Evolutionary conservation across 2,113 vertebrate species (phyloP), one percentile per base, ranked within the genome.

Genomic region (Laticauda colubrina): DNA sequence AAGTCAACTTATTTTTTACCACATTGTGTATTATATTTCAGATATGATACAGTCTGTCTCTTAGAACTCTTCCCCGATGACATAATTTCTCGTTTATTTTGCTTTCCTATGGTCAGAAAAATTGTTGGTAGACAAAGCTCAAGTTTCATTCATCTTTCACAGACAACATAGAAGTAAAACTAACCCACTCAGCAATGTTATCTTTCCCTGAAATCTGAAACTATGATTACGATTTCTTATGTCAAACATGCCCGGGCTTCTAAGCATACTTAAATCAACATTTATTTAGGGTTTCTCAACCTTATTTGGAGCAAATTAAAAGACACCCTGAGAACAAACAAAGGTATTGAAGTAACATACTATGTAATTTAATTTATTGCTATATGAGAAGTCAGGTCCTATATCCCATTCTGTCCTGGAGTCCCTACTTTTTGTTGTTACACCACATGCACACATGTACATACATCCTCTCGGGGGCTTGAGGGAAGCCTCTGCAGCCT

Each of bases 1-100:
- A 96, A 96, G 96, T 96, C 34, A 34, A 43, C 51, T 93, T 94
- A 9, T 93, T 0, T 45, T 0, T 0, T 92, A 24, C 57, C 5
- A 86, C 12, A 8, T 51, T 54, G n/a, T 85, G 11, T 8, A 4
- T 57, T 56, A 21, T 53, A 18, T 61, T 0, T 1, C 9, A 54
- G 85, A 5, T 8, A 34, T 48, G 24, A 24, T 39, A 39, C 54
- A 26, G 89, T 1, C 34, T 69, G 53, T 11, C 59, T 48, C 18
- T 4, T 34, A 26, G 8, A 81, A 59, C 59, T 18, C 75, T 29
- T 64, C 43, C 11, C 12, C 45, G 2, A 61, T 21, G 23, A 48
- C 12, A 51, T 45, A 29, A 89, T 23, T 61, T 45, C 88, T 61
- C 15, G 0, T 15, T 89, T 15, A 89, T 51, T 45, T 51, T 87